Percentiles rank a stretch among this genome's conserved stretches.
Evolutionary conservation across 2,888 invertebrate species (phyloP).

Genomic region (Euspilapteryx auroguttella): DNA sequence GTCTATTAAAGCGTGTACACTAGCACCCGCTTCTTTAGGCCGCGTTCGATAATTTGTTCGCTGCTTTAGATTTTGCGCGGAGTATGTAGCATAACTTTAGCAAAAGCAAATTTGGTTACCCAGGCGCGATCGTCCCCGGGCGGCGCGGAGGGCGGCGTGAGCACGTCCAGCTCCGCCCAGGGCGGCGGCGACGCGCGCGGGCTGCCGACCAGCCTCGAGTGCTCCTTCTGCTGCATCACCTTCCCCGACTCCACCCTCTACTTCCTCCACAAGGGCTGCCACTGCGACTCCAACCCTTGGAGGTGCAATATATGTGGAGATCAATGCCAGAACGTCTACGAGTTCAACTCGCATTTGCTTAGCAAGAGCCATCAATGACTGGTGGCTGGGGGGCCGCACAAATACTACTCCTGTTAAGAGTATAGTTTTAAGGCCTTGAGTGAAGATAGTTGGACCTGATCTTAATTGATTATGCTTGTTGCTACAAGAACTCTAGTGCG

Average conservation of each 20-base stretch:
- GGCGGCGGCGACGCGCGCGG: slow-evolving; percentile 63
- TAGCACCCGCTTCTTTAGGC: too few relatives aligned
- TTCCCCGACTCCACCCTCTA: slow-evolving; percentile 96
- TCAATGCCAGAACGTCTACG: slow-evolving; percentile 92
- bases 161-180: slow-evolving; percentile 74
- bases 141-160: slow-evolving; percentile 65
- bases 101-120: too few relatives aligned
- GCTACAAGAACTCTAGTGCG: too few relatives aligned
- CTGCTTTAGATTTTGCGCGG: too few relatives aligned
- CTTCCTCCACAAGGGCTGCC: slow-evolving; percentile 96
- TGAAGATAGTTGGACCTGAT: too few relatives aligned
- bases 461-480: too few relatives aligned
- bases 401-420: slow-evolving; percentile 22
- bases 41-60: too few relatives aligned
- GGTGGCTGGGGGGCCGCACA: slow-evolving; percentile 53
- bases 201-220: slow-evolving; percentile 67
- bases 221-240: slow-evolving; percentile 89
- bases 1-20: too few relatives aligned
- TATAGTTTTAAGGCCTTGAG: background rate
- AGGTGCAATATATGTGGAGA: slow-evolving; percentile 98
- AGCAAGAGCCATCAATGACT: slow-evolving; percentile 89
- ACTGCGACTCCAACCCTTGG: slow-evolving; percentile 95
- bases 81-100: too few relatives aligned
- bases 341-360: slow-evolving; percentile 94
- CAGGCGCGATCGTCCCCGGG: slow-evolving; percentile 33